phyloP scores from a whole-genome alignment of 1,140 invertebrate genomes.

The Trinorchestia longiramus region DNA sequence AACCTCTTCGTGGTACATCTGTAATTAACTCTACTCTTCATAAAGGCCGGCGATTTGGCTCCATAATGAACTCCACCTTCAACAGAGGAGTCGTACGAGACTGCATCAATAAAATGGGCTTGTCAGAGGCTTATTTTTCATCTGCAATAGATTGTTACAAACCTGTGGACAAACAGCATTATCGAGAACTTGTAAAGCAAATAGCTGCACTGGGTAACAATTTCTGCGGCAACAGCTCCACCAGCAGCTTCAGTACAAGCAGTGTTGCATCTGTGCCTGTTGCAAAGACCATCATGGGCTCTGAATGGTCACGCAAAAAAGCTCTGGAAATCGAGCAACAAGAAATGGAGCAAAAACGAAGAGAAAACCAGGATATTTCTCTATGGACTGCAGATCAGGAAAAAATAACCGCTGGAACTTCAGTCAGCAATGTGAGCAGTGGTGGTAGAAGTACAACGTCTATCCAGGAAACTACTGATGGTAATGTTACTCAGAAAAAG shows the following conservation, averaged over 20 bases:
- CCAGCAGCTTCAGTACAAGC: conserved; percentile 4
- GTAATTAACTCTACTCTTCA: not conserved
- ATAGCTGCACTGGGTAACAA: not conserved
- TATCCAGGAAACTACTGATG: not conserved
- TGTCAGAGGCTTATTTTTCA: conserved; percentile 4
- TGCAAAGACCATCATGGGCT: conserved; percentile 5
- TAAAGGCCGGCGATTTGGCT: not conserved
- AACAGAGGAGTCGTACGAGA: not conserved
- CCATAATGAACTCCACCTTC: not conserved
- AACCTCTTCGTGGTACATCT: not conserved
- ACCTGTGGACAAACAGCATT: conserved; percentile 35
- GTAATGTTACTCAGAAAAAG: not conserved
- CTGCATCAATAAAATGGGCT: conserved; percentile 23
- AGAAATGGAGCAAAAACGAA: not conserved
- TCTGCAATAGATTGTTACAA: conserved; percentile 31
- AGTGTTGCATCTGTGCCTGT: conserved; percentile 9
- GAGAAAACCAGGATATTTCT: not conserved
- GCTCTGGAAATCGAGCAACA: conserved; percentile 8
- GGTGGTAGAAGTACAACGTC: not conserved
- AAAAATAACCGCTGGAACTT: too few relatives aligned
- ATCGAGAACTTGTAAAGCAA: conserved; percentile 9
- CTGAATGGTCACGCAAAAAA: conserved; percentile 5
- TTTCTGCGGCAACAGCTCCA: not conserved
- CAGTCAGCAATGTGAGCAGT: not conserved
- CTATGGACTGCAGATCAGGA: conserved; percentile 24